Evolutionary conservation across 2,888 invertebrate genomes (phyloP).

Genomic region (Eledona agricola): DNA sequence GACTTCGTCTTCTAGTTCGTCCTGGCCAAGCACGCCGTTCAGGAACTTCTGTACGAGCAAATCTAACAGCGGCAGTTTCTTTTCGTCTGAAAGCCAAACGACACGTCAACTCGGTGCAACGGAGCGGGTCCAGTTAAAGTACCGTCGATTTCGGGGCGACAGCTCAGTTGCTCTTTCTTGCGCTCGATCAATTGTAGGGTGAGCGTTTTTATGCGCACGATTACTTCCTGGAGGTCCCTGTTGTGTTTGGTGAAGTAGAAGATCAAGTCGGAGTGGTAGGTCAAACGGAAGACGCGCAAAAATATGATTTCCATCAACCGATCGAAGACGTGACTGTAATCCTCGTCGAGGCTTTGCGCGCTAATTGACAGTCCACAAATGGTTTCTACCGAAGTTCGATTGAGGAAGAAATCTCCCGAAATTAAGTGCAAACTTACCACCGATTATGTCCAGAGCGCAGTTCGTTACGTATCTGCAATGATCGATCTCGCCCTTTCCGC

Average conservation of each 20-base stretch:
- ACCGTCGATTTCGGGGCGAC: conserved; percentile 4
- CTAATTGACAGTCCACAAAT: conserved; percentile 12
- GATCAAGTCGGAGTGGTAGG: conserved; percentile 17
- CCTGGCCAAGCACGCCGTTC: conserved; percentile 59
- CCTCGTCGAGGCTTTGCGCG: conserved; percentile 8
- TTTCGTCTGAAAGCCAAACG: conserved; percentile 17
- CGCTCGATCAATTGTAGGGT: conserved; percentile 5
- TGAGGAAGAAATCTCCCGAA: too few species aligned
- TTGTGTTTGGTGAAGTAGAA: conserved; percentile 5
- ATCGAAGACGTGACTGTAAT: conserved; percentile 10
- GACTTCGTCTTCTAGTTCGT: conserved; percentile 68
- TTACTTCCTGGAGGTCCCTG: conserved; percentile 1
- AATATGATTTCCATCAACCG: conserved; percentile 15
- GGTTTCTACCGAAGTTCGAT: too few species aligned
- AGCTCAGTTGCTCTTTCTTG: conserved; percentile 11
- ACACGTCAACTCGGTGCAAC: too few species aligned
- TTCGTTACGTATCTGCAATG: conserved; percentile 17
- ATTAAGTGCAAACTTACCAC: conserved; percentile 30
- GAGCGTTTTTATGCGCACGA: conserved; percentile 3
- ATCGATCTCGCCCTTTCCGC: conserved; percentile 11
- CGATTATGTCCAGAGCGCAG: conserved; percentile 24
- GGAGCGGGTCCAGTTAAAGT: too few species aligned
- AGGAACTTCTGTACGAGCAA: conserved; percentile 7
- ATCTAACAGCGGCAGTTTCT: conserved; percentile 13
- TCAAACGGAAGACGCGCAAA: background rate